Evolutionary conservation across 2,797 vertebrate genomes (phyloP).

Genomic region (Lophotriccus pileatus): DNA sequence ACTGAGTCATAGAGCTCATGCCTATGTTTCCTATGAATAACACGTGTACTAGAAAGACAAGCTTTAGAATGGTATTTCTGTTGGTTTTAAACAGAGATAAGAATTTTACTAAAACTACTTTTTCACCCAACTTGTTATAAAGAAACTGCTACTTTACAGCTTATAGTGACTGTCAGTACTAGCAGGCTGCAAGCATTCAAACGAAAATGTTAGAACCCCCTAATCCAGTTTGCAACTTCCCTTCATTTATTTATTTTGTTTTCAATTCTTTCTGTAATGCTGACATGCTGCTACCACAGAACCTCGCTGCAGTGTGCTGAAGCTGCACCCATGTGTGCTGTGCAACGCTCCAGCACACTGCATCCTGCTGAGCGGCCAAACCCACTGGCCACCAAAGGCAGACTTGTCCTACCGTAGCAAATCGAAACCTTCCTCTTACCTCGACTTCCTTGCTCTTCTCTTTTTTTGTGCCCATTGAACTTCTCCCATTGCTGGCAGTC

Average conservation of each 20-base stretch:
- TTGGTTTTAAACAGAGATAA: background rate
- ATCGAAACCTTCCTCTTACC: constrained; percentile 75
- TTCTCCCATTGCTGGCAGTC: constrained; percentile 81
- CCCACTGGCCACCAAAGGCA: background rate
- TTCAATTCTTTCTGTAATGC: background rate
- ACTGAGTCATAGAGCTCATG: background rate
- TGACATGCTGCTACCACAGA: background rate
- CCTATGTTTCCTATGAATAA: background rate
- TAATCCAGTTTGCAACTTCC: background rate
- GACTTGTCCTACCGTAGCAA: background rate
- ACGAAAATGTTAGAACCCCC: background rate
- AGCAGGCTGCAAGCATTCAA: background rate
- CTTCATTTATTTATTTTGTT: background rate
- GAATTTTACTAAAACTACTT: background rate
- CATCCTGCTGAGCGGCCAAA: background rate
- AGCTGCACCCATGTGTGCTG: background rate
- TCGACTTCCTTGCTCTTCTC: constrained; percentile 86
- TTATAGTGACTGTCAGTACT: background rate
- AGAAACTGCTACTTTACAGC: background rate
- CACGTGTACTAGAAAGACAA: background rate
- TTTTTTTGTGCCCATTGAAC: constrained; percentile 82
- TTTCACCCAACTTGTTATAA: background rate
- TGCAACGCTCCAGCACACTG: rapidly evolving
- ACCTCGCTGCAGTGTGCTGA: background rate
- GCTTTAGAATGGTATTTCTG: background rate